A percentile compares a stretch with the other conserved stretches of the same genome.
phyloP scores from a whole-genome alignment of 1,140 invertebrate species.

The Zaprionus capensis region DNA sequence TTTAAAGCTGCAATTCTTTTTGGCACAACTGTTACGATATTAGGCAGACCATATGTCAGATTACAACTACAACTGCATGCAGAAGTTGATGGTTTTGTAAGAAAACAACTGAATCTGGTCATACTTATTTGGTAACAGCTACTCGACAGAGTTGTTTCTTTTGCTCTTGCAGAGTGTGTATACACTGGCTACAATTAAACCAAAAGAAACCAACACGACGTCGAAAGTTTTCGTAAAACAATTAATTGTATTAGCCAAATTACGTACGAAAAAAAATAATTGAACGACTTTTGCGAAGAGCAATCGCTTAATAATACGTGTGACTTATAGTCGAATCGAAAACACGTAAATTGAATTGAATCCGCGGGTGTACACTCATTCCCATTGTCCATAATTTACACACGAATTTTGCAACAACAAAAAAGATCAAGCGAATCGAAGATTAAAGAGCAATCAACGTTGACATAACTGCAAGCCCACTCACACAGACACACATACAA shows the following conservation, averaged over 20 bases:
- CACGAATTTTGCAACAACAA: constrained; percentile 73
- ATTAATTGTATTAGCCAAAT: constrained; percentile 56
- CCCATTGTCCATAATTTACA: constrained; percentile 79
- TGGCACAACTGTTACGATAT: constrained; percentile 13
- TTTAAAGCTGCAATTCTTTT: not conserved
- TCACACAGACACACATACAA: constrained; percentile 15
- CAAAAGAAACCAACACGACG: constrained; percentile 68
- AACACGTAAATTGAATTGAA: constrained; percentile 59
- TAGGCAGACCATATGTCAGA: not conserved
- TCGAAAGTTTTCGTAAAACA: constrained; percentile 73
- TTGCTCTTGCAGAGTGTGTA: constrained; percentile 76
- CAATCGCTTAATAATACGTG: constrained; percentile 56
- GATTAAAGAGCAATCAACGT: constrained; percentile 54
- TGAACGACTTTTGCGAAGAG: constrained; percentile 57
- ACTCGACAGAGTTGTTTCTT: constrained; percentile 26
- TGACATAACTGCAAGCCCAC: constrained; percentile 72
- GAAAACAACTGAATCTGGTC: constrained; percentile 2
- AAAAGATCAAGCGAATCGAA: constrained; percentile 50
- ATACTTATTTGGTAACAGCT: constrained; percentile 35
- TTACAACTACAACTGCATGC: not conserved
- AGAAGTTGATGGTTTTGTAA: too few relatives aligned
- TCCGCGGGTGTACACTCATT: constrained; percentile 67
- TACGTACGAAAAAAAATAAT: constrained; percentile 57
- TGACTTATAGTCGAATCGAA: constrained; percentile 67
- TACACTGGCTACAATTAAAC: constrained; percentile 49